Conservation (phyloP, 2,113 vertebrate genomes). For the Passer domesticus region DNA sequence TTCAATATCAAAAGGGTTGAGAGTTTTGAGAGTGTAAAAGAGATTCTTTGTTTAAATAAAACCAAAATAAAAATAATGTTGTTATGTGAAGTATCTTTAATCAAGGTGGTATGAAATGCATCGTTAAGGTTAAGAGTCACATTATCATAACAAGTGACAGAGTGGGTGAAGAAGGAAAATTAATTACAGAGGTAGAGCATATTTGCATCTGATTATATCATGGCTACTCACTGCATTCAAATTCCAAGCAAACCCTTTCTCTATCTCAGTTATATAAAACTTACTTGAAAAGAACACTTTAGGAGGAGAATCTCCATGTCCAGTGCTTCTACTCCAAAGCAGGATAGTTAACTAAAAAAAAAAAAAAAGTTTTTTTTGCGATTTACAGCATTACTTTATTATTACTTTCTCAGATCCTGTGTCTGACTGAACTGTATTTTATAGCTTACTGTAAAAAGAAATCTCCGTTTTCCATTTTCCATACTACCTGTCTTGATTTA, state of each 20-base stretch:
- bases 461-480: constrained; percentile 48
- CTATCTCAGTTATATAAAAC: background rate
- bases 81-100: background rate
- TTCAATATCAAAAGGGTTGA: background rate
- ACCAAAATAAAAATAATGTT: background rate
- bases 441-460: constrained; percentile 52
- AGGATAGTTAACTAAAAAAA: background rate
- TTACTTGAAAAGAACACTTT: background rate
- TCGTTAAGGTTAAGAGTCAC: constrained; percentile 8
- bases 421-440: constrained; percentile 16
- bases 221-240: background rate
- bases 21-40: background rate
- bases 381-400: constrained; percentile 7
- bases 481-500: constrained; percentile 50
- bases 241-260: background rate
- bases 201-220: background rate
- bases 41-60: background rate
- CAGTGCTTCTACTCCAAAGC: background rate
- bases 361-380: background rate
- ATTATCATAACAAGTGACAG: background rate
- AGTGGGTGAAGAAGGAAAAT: constrained; percentile 11
- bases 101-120: constrained; percentile 18
- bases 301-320: background rate
- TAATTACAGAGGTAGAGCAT: constrained; percentile 2
- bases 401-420: background rate